Percentiles rank a stretch among this genome's conserved stretches.
These are phyloP conservation scores for Prenolepis imparis DNA, from an alignment of 2,888 invertebrate genomes.

Conservation along the genomic window DNA sequence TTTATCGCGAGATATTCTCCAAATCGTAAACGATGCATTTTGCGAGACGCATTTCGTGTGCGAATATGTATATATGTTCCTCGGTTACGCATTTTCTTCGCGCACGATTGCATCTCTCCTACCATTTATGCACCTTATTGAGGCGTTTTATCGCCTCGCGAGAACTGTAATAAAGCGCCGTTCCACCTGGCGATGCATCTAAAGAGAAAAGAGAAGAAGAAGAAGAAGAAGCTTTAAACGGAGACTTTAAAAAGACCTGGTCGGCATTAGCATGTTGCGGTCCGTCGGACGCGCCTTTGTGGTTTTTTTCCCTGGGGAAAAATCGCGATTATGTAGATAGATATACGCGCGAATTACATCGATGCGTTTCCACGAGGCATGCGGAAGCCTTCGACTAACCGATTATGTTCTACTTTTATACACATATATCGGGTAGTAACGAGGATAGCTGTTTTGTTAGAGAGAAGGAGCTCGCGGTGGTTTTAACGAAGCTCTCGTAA, in stretches of 20 bases:
- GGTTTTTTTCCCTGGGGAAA: neutral
- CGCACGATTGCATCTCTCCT: conserved; percentile 25
- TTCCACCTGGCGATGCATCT: neutral
- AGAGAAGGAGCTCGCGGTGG: conserved; percentile 10
- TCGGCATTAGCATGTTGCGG: conserved; percentile 56
- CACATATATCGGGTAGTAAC: neutral
- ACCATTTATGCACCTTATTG: conserved; percentile 30
- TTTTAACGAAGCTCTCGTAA: conserved; percentile 67
- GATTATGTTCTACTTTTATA: conserved; percentile 34
- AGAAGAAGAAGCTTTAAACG: conserved; percentile 34
- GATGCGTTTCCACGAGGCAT: conserved; percentile 26
- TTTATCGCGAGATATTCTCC: neutral
- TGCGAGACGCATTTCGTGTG: neutral
- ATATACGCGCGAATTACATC: conserved; percentile 4
- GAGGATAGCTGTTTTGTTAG: conserved; percentile 12
- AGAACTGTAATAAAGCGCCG: conserved; percentile 54
- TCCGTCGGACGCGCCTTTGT: neutral
- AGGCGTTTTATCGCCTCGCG: conserved; percentile 54
- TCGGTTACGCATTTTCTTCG: neutral
- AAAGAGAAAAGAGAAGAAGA: neutral
- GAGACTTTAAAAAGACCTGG: conserved; percentile 27
- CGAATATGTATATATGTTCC: neutral
- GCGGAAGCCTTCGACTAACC: conserved; percentile 21
- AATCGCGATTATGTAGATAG: conserved; percentile 13
- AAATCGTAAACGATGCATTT: conserved; percentile 8